phyloP scores from a whole-genome alignment of 2,888 invertebrate genomes.

The Xestoiulus laeticollis region DNA sequence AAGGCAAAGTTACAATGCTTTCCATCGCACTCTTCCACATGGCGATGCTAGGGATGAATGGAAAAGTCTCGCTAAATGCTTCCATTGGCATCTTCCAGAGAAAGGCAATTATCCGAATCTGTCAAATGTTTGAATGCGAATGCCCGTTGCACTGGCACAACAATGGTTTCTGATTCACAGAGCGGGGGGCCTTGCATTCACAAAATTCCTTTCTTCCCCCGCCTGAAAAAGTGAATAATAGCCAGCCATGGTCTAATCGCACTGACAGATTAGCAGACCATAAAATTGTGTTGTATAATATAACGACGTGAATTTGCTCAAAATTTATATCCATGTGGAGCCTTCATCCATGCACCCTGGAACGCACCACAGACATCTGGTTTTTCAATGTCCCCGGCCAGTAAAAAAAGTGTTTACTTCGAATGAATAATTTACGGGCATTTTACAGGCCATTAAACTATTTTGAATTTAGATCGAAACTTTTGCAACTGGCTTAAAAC shows the following conservation, averaged over 20 bases:
- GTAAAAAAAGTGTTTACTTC: not conserved
- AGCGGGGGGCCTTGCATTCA: not conserved
- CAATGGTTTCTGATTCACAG: not conserved
- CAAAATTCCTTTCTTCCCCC: not conserved
- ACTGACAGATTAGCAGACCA: not conserved
- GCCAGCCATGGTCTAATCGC: not conserved
- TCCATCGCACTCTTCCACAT: not conserved
- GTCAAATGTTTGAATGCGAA: not conserved
- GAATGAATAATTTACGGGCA: not conserved
- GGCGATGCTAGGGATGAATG: not conserved
- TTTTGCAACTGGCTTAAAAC: not conserved
- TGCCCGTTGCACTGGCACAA: not conserved
- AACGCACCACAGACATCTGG: not conserved
- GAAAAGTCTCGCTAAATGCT: not conserved
- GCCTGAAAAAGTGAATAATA: not conserved
- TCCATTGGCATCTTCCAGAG: not conserved
- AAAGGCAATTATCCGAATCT: slow-evolving; percentile 9
- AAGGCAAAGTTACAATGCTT: not conserved
- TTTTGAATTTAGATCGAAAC: not conserved
- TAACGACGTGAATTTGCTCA: not conserved
- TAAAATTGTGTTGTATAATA: not conserved
- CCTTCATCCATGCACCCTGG: not conserved
- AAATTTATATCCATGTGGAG: not conserved
- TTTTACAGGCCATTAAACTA: not conserved
- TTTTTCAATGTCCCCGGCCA: not conserved